Percentiles rank a stretch among this genome's conserved stretches.
phyloP scores from a whole-genome alignment of 2,113 vertebrate genomes.

The Perca fluviatilis region DNA sequence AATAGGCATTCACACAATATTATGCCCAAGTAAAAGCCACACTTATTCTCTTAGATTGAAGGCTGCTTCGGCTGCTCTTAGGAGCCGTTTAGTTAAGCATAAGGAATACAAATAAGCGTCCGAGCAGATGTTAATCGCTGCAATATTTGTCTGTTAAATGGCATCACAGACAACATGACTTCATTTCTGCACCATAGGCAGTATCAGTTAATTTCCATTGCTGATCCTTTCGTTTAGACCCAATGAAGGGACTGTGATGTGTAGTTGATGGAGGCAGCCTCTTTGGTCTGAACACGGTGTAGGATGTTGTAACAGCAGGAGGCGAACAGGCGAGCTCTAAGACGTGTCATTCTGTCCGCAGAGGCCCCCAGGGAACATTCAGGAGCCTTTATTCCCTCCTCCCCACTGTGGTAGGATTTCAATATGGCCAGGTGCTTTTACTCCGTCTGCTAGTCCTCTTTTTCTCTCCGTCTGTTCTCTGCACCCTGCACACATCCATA shows the following conservation, averaged over 20 bases:
- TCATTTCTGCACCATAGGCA: conserved; percentile 43
- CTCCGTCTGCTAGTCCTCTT: conserved; percentile 14
- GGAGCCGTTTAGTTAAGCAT: conserved; percentile 53
- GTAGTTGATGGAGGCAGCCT: conserved; percentile 23
- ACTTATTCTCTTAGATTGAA: conserved; percentile 57
- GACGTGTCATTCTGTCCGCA: conserved; percentile 61
- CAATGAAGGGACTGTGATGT: conserved; percentile 26
- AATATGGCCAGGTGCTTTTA: conserved; percentile 70
- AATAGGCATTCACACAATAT: conserved; percentile 41
- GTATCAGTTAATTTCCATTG: conserved; percentile 54
- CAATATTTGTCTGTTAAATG: conserved; percentile 60
- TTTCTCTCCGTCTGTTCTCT: conserved; percentile 34
- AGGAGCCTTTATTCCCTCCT: conserved; percentile 68
- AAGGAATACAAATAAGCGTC: conserved; percentile 62
- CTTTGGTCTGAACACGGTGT: conserved; percentile 22
- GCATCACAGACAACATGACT: conserved; percentile 46
- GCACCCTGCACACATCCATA: conserved; percentile 41
- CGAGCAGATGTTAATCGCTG: conserved; percentile 70
- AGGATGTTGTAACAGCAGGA: conserved; percentile 56
- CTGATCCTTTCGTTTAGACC: conserved; percentile 56
- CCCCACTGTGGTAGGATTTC: conserved; percentile 73
- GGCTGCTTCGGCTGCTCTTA: conserved; percentile 40
- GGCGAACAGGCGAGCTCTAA: conserved; percentile 55
- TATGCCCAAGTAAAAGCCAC: conserved; percentile 59
- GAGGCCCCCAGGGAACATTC: conserved; percentile 67